Evolutionary conservation across 2,888 invertebrate species (phyloP).

Genomic region (Cheilosia soror): DNA sequence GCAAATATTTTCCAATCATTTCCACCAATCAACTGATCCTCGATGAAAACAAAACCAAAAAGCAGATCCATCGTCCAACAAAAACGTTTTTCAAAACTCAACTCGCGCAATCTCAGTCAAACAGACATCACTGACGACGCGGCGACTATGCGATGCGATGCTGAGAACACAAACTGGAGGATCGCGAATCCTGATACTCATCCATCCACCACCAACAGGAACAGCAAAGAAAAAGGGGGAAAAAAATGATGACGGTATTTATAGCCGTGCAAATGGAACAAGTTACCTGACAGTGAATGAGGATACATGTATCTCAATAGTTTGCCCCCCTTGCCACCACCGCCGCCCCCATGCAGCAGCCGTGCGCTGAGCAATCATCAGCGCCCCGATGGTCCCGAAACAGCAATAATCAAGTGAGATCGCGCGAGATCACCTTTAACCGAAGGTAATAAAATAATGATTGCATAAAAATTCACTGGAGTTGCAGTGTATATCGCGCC

Average conservation of each 20-base stretch:
- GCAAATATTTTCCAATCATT: constrained; percentile 75
- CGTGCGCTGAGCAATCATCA: constrained; percentile 70
- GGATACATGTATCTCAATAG: constrained; percentile 75
- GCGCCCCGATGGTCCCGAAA: constrained; percentile 73
- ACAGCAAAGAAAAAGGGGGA: constrained; percentile 13
- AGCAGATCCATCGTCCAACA: constrained; percentile 35
- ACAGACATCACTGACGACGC: constrained; percentile 60
- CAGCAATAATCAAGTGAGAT: constrained; percentile 75
- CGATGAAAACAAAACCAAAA: constrained; percentile 48
- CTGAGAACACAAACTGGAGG: constrained; percentile 47
- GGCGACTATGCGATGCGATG: constrained; percentile 25
- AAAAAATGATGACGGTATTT: constrained; percentile 71
- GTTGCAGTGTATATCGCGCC: constrained; percentile 63
- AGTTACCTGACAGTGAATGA: constrained; percentile 75
- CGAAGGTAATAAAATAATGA: constrained; percentile 76
- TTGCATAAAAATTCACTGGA: constrained; percentile 75
- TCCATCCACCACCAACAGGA: constrained; percentile 54
- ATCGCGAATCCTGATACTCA: constrained; percentile 71
- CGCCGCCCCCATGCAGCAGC: constrained; percentile 15
- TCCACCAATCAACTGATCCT: constrained; percentile 75
- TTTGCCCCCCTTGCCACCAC: constrained; percentile 15
- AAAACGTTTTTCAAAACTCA: constrained; percentile 42
- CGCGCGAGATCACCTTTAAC: constrained; percentile 75
- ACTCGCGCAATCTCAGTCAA: constrained; percentile 67
- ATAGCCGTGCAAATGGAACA: constrained; percentile 75